Conservation (phyloP, 2,113 vertebrate species). For the Rynchops niger region DNA sequence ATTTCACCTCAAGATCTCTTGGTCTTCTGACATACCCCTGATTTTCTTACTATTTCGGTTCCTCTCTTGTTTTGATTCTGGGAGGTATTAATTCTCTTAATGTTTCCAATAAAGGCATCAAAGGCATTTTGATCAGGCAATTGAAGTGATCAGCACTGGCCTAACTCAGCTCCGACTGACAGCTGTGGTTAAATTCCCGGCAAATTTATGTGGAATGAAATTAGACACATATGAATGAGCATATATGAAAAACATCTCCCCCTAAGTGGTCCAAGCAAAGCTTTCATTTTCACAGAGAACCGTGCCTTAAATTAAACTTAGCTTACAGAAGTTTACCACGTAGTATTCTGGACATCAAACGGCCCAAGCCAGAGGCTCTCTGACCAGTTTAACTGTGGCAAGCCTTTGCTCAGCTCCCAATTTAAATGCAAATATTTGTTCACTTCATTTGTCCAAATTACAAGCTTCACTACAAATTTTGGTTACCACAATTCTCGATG, state of each 20-base stretch:
- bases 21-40: neutral
- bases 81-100: neutral
- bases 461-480: neutral
- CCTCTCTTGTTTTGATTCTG: neutral
- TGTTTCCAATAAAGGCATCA: neutral
- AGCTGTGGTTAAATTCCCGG: neutral
- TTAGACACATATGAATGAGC: neutral
- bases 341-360: neutral
- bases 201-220: neutral
- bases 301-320: neutral
- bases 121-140: neutral
- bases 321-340: neutral
- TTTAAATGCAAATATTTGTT: neutral
- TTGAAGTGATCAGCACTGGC: neutral
- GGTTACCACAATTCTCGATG: no score
- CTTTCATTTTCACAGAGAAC: neutral
- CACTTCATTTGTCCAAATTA: neutral
- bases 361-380: neutral
- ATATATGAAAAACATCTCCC: neutral
- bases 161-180: neutral
- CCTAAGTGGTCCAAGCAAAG: neutral
- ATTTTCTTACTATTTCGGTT: neutral
- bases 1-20: neutral
- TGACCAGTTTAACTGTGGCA: neutral
- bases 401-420: neutral